Evolutionary conservation across 92 coral and sea anemone genomes (phyloP), one percentile per base, ranked within the genome.

Genomic region (Zoanthus solanderi): DNA sequence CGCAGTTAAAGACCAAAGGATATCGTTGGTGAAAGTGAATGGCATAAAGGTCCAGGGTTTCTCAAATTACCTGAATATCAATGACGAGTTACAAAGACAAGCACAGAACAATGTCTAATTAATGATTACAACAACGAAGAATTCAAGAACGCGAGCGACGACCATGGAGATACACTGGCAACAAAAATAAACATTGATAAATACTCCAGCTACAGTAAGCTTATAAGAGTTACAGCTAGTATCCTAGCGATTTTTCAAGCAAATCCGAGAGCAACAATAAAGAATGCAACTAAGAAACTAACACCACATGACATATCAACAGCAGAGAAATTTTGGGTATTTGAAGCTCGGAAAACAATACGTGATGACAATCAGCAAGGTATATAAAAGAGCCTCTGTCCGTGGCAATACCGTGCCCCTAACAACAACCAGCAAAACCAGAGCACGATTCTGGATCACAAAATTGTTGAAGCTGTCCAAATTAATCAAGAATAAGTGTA

Each of bases 31-130:
- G 45, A 87, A 86, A 92, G 94, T 78, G 61, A 42, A 13, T 92
- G 93, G 92, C 93, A 94, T 65, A 89, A 81, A 67, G 92, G 92
- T 48, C 94, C 96, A 72, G 91, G 89, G 17, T 91, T 91, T 71
- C 89, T 93, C 29, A 82, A 79, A 60, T 72, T 75, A 50, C 87
- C 53, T 9, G 91, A 88, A 47, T 42, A 66, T 18, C 91, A 87
- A 80, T 92, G 92, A 92, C 92, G 92, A n/a, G 74, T 78, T 61
- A 88, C 76, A 53, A 78, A 65, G 17, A 31, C 74, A 60, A 56
- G 17, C 45, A 29, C 76, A 54, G 48, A 71, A 30, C 81, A 67
- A 44, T 31, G 77, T 16, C 75, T 79, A 63, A 48, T 47, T 23
- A 18, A 48, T 47, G 60, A 76, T 50, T 13, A 76, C 63, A 76